Conservation (phyloP, 2,113 vertebrate genomes). For the Calyptomena viridis region DNA sequence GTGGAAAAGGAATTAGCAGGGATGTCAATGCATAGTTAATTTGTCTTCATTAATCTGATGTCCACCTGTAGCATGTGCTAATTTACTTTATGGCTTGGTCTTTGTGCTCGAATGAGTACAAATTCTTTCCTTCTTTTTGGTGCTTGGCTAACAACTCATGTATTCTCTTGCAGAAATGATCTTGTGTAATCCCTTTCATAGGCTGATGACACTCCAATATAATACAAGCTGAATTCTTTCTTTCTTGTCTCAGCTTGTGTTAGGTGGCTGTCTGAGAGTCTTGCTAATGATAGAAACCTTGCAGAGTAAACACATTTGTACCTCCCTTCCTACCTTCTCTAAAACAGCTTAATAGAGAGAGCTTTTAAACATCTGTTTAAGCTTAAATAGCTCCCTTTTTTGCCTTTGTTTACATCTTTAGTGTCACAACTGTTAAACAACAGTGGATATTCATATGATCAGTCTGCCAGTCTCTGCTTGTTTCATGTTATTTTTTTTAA, state of each 20-base stretch:
- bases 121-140: background rate
- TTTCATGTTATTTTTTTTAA: background rate
- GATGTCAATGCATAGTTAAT: accelerated
- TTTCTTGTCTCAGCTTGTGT: background rate
- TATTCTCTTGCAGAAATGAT: background rate
- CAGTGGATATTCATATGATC: background rate
- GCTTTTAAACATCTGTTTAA: background rate
- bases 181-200: background rate
- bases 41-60: background rate
- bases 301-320: background rate
- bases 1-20: background rate
- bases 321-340: background rate
- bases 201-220: background rate
- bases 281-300: background rate
- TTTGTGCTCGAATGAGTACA: background rate
- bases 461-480: background rate
- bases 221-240: background rate
- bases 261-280: background rate
- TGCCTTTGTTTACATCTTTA: background rate
- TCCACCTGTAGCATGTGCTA: background rate
- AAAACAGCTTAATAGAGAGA: background rate
- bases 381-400: background rate
- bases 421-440: background rate
- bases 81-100: background rate
- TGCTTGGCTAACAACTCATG: background rate